These are phyloP conservation scores for Poicephalus gulielmi DNA, from an alignment of 2,113 vertebrate species.

Conservation along the genomic window DNA sequence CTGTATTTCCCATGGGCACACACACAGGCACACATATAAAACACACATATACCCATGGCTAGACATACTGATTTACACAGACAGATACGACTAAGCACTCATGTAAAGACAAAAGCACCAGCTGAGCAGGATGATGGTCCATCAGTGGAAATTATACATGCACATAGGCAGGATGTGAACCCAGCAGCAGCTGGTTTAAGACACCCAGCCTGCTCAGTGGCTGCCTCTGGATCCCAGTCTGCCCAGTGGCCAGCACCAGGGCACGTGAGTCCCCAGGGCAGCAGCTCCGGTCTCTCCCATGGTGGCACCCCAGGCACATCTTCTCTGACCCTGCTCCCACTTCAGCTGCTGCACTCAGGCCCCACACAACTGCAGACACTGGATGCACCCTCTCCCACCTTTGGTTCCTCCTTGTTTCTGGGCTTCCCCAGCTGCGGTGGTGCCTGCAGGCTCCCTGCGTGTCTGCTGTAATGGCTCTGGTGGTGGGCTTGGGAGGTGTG, in stretches of 20 bases:
- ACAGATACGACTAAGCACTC: neutral
- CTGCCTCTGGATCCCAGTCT: neutral
- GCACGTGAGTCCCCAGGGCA: neutral
- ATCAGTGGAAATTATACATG: neutral
- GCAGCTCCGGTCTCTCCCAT: rapidly evolving
- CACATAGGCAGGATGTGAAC: rapidly evolving
- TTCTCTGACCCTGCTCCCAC: neutral
- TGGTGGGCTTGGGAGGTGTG: neutral
- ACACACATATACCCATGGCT: rapidly evolving
- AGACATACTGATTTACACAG: too few species aligned
- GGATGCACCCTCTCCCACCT: neutral
- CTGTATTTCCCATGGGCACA: rapidly evolving
- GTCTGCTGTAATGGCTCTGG: neutral
- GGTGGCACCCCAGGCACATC: rapidly evolving
- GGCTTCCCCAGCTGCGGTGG: rapidly evolving
- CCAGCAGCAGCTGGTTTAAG: rapidly evolving
- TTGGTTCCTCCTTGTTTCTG: neutral
- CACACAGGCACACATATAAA: too few species aligned
- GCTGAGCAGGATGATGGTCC: neutral
- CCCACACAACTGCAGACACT: rapidly evolving
- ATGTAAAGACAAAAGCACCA: rapidly evolving
- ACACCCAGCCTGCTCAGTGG: neutral
- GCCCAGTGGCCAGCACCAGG: neutral
- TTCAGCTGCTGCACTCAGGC: neutral
- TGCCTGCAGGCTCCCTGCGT: neutral